phyloP scores from a whole-genome alignment of 2,113 vertebrate species.

The Sigmodon hispidus region DNA sequence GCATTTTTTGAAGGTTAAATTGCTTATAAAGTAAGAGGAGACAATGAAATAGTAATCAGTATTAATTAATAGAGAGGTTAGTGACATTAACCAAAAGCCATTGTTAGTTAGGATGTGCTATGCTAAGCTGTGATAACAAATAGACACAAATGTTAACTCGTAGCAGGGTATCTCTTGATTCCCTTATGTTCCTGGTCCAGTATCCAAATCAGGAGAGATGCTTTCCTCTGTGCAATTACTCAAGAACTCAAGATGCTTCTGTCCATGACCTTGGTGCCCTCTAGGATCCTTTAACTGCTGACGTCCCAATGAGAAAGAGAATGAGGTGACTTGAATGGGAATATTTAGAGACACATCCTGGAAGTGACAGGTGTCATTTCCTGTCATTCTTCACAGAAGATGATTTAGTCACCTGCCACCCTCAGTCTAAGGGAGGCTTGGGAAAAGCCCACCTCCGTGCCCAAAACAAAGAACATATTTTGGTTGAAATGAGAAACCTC shows the following conservation, averaged over 20 bases:
- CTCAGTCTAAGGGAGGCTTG: not conserved
- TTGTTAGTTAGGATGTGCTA: not conserved
- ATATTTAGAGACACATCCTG: not conserved
- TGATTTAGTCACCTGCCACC: not conserved
- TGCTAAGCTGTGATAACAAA: not conserved
- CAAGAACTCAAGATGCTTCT: not conserved
- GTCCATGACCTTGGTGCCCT: not conserved
- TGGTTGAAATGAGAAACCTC: not conserved
- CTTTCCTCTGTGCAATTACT: not conserved
- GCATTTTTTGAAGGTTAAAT: not conserved
- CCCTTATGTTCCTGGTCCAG: not conserved
- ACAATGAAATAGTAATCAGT: not conserved
- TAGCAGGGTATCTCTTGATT: not conserved
- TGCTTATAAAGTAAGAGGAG: not conserved
- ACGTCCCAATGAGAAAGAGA: not conserved
- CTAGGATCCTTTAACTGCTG: not conserved
- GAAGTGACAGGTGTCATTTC: constrained; percentile 31
- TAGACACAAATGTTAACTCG: not conserved
- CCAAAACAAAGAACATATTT: not conserved
- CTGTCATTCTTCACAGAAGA: not conserved
- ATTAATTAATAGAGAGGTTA: not conserved
- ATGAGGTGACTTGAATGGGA: not conserved
- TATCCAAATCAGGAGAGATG: not conserved
- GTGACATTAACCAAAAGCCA: not conserved
- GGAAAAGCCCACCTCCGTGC: not conserved